phyloP scores from a whole-genome alignment of 2,113 vertebrate species.

The Hippocampus comes region DNA sequence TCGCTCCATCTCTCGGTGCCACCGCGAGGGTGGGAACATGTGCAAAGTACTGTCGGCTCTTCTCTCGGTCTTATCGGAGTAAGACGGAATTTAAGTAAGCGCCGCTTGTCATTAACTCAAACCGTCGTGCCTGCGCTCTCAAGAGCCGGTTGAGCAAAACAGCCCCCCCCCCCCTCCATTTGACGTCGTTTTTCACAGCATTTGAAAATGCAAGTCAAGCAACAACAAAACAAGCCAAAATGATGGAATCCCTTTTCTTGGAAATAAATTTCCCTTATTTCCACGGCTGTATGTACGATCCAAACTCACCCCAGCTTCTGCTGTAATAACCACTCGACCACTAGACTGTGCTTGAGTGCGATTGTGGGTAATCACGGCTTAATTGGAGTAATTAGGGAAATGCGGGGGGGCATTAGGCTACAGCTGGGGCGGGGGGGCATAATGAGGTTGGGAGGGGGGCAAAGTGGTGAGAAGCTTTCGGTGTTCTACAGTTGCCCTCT shows the following conservation, averaged over 20 bases:
- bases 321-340: conserved; percentile 53
- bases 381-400: conserved; percentile 76
- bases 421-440: conserved; percentile 73
- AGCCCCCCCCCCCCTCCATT: background rate
- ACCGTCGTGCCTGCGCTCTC: background rate
- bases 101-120: conserved; percentile 24
- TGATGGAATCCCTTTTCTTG: background rate
- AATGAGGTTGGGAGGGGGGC: conserved; percentile 53
- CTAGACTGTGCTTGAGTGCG: conserved; percentile 66
- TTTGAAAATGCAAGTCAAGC: background rate
- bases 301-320: conserved; percentile 57
- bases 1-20: conserved; percentile 62
- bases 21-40: conserved; percentile 54
- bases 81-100: conserved; percentile 22
- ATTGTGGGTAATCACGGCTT: conserved; percentile 75
- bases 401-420: conserved; percentile 67
- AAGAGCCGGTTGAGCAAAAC: conserved; percentile 18
- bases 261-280: background rate
- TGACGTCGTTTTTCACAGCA: background rate
- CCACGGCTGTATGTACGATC: conserved; percentile 19
- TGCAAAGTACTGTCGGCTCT: conserved; percentile 25
- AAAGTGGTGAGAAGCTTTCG: conserved; percentile 53
- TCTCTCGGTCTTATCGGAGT: conserved; percentile 1
- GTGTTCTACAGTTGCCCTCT: conserved; percentile 56
- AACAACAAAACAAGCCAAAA: background rate